Evolutionary conservation across 2,888 invertebrate genomes (phyloP).

Genomic region (Geotrupes spiniger): DNA sequence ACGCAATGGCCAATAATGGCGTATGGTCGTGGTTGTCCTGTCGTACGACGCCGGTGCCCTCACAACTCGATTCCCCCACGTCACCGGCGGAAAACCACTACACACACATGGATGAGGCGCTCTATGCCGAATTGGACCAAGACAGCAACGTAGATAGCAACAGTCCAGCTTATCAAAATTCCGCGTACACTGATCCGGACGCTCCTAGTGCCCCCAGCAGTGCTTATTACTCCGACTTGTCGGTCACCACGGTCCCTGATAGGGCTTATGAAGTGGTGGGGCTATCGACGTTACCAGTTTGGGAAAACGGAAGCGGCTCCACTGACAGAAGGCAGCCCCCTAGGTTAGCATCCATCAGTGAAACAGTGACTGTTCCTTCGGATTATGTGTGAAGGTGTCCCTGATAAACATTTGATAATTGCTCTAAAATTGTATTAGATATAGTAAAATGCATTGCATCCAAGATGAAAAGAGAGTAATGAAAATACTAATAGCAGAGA

Average conservation of each 20-base stretch:
- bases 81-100: conserved; percentile 67
- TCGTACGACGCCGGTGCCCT: conserved; percentile 37
- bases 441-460: no score
- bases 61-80: conserved; percentile 54
- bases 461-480: no score
- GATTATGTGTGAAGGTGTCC: conserved; percentile 57
- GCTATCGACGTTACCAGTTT: conserved; percentile 53
- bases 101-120: conserved; percentile 68
- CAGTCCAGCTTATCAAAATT: conserved; percentile 69
- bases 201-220: conserved; percentile 68
- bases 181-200: conserved; percentile 61
- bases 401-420: conserved; percentile 15
- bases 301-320: conserved; percentile 42
- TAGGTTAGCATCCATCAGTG: conserved; percentile 57
- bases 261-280: conserved; percentile 62
- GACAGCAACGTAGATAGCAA: conserved; percentile 47
- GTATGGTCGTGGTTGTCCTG: conserved; percentile 48
- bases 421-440: no score
- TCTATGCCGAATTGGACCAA: conserved; percentile 69
- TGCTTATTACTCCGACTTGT: conserved; percentile 71
- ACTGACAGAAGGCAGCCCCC: conserved; percentile 49
- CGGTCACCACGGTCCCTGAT: conserved; percentile 55
- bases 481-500: no score
- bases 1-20: conserved; percentile 34
- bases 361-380: conserved; percentile 58